These are phyloP conservation scores for Electrophaes corylata DNA, from an alignment of 2,888 invertebrate species.

Conservation along the genomic window DNA sequence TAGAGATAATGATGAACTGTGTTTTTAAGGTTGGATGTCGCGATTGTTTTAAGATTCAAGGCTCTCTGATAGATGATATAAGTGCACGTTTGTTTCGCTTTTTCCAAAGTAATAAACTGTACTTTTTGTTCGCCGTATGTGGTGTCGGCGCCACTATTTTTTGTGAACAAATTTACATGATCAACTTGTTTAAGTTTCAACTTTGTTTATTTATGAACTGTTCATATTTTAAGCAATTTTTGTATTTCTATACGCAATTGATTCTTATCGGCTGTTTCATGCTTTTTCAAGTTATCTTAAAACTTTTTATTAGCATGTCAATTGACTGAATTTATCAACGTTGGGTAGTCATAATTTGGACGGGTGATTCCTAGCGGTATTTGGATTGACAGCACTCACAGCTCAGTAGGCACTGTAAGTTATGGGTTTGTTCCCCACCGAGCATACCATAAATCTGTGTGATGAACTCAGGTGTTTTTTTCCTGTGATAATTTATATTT, in stretches of 20 bases:
- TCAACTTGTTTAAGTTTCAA: conserved; percentile 30
- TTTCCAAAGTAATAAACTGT: conserved; percentile 31
- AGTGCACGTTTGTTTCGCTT: conserved; percentile 34
- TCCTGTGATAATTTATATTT: too few relatives aligned
- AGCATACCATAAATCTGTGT: too few relatives aligned
- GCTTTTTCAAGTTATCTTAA: too few relatives aligned
- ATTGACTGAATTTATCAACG: too few relatives aligned
- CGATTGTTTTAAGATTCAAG: conserved; percentile 57
- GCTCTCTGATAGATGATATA: conserved; percentile 46
- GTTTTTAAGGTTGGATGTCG: conserved; percentile 59
- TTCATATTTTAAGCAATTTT: not conserved
- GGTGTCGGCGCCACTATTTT: conserved; percentile 33
- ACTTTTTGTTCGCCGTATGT: conserved; percentile 29
- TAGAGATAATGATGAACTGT: conserved; percentile 76
- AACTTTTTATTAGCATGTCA: too few relatives aligned
- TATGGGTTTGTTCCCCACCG: too few relatives aligned
- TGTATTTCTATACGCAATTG: not conserved
- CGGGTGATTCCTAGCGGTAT: too few relatives aligned
- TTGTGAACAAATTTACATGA: conserved; percentile 31
- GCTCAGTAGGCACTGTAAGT: too few relatives aligned
- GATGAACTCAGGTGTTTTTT: too few relatives aligned
- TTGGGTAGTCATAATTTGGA: too few relatives aligned
- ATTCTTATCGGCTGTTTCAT: not conserved
- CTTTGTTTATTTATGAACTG: conserved; percentile 11
- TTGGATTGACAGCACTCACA: too few relatives aligned